Percentiles rank a stretch among this genome's conserved stretches.
Conservation (phyloP, 2,888 invertebrate genomes). For the Eristalis pertinax region DNA sequence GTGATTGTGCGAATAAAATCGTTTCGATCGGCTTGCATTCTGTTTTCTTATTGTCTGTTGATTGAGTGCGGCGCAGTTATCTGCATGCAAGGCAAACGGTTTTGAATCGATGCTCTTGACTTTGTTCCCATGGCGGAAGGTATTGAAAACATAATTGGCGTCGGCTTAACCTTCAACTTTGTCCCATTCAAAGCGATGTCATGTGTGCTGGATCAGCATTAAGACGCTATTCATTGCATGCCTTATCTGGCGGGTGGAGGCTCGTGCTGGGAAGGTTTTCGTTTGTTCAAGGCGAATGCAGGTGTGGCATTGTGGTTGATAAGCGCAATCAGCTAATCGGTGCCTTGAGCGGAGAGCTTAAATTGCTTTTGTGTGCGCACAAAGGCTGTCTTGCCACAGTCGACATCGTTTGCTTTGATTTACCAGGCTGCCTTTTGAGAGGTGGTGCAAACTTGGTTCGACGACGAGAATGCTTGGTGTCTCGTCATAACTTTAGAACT, state of each 20-base stretch:
- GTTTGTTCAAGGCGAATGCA: background rate
- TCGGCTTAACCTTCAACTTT: slow-evolving; percentile 42
- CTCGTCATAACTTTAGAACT: too few species aligned
- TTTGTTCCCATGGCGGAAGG: slow-evolving; percentile 56
- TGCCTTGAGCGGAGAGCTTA: background rate
- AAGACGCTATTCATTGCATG: background rate
- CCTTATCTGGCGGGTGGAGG: background rate
- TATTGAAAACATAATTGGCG: slow-evolving; percentile 21
- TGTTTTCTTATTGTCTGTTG: slow-evolving; percentile 7
- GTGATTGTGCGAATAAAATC: slow-evolving; percentile 1
- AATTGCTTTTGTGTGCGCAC: background rate
- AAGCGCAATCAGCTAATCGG: background rate
- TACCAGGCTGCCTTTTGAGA: background rate
- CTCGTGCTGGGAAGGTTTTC: background rate
- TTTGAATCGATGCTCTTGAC: slow-evolving; percentile 48
- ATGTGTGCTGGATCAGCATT: background rate
- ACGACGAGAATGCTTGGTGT: background rate
- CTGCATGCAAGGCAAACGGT: slow-evolving; percentile 28
- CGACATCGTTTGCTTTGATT: background rate
- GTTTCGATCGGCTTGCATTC: slow-evolving; percentile 25
- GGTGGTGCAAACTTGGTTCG: background rate
- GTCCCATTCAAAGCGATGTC: slow-evolving; percentile 12
- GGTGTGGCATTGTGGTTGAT: background rate
- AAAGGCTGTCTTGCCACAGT: background rate
- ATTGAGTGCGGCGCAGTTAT: slow-evolving; percentile 9